A percentile compares a stretch with the other conserved stretches of the same genome.
Conservation (phyloP, 1,140 invertebrate genomes). For the Drosophila pseudoobscura region DNA sequence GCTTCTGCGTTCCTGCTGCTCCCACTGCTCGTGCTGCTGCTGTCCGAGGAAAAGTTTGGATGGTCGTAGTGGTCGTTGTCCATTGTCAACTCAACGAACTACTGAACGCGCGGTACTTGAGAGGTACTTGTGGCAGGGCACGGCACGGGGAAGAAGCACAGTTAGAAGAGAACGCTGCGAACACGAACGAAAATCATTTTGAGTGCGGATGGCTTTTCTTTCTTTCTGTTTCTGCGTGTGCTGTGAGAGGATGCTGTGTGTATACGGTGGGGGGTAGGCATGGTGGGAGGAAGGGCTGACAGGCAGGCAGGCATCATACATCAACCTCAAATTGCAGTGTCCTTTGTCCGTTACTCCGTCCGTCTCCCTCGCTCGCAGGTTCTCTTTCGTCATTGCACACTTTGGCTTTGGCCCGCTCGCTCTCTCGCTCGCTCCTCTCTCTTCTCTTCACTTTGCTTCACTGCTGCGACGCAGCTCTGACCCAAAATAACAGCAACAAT, state of each 20-base stretch:
- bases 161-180: constrained; percentile 7
- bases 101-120: background rate
- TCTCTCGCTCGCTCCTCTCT: constrained; percentile 10
- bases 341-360: constrained; percentile 49
- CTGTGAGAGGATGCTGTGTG: constrained; percentile 35
- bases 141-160: no score
- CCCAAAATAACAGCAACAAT: constrained; percentile 63
- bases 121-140: no score
- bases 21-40: constrained; percentile 64
- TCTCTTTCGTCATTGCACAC: background rate
- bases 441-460: no score
- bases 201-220: constrained; percentile 6
- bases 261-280: constrained; percentile 25
- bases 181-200: constrained; percentile 22
- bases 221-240: background rate
- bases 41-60: constrained; percentile 70
- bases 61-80: constrained; percentile 64
- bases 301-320: constrained; percentile 31
- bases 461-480: constrained; percentile 20
- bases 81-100: constrained; percentile 3
- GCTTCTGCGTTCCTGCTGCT: constrained; percentile 43
- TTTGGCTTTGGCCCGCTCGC: background rate
- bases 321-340: constrained; percentile 54
- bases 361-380: constrained; percentile 17
- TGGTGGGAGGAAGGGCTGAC: background rate